These are phyloP conservation scores for Cryptocephalus moraei DNA, from an alignment of 2,888 invertebrate genomes.

Conservation along the genomic window DNA sequence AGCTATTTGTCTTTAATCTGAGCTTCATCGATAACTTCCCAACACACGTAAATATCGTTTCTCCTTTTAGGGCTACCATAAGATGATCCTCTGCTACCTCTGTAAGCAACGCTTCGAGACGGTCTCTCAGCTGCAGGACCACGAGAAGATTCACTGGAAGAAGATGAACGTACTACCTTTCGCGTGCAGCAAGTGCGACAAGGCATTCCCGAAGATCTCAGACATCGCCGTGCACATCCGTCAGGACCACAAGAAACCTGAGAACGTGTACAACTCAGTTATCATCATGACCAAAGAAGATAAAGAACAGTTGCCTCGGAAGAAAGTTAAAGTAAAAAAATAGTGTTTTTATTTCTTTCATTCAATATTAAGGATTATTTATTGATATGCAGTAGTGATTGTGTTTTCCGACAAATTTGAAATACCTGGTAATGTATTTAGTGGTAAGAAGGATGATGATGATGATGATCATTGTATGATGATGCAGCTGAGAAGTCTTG, in stretches of 20 bases:
- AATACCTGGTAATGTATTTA: too few species aligned
- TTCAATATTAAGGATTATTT: too few species aligned
- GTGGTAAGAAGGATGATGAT: too few species aligned
- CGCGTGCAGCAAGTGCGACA: slow-evolving; percentile 32
- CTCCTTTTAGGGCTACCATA: slow-evolving; percentile 12
- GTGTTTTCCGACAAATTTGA: too few species aligned
- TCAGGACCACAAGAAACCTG: slow-evolving; percentile 18
- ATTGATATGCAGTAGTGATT: too few species aligned
- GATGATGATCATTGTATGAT: too few species aligned
- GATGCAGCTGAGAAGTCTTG: too few species aligned
- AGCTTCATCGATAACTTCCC: background rate
- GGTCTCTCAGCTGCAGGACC: slow-evolving; percentile 10
- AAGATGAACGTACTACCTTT: slow-evolving; percentile 24
- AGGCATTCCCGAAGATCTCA: slow-evolving; percentile 27
- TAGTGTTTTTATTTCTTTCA: background rate
- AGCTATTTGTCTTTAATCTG: too few species aligned
- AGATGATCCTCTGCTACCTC: slow-evolving; percentile 17
- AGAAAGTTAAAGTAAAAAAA: background rate
- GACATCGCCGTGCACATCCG: slow-evolving; percentile 27
- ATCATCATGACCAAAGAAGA: background rate
- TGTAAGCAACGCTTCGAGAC: slow-evolving; percentile 7
- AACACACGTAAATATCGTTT: background rate
- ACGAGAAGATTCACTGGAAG: slow-evolving; percentile 20
- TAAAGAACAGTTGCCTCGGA: background rate
- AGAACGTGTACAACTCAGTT: background rate